Base-by-base conservation (phyloP, 2,113 vertebrate genomes). In the Pangasianodon gigas region DNA sequence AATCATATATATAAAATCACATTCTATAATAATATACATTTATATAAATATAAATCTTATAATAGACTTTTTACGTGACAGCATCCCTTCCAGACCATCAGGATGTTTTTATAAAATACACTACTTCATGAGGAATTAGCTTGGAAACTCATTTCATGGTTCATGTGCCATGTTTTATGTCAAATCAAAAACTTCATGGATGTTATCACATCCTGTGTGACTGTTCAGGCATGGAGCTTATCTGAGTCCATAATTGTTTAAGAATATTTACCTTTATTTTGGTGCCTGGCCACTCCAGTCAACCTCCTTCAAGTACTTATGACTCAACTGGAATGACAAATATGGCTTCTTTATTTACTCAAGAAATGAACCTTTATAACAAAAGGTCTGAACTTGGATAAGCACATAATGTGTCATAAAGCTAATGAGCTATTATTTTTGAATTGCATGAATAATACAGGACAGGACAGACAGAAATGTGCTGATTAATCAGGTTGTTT, bases 241-340 rank as follows among this genome's bases (percentile, higher is more conserved):
- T 79, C 84, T 75, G 32, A 80, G 2, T 41, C n/a, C 13, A 6
- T 85, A 79, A 79, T n/a, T 8, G 58, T 37, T 19, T 62, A 51
- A 29, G 18, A 52, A 54, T 52, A 86, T 80, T 89, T 77, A 86
- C 46, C 14, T 86, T 85, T 7, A 86, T 77, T 85, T 29, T 89
- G 58, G 74, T 65, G 56, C 77, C 58, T n/a, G 21, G 46, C 46
- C n/a, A n/a, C 44, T 37, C 83, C 88, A 89, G 24, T 37, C 54
- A 32, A 58, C 52, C 46, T 62, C 37, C 4, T 3, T 37, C 56
- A 52, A 54, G 37, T 54, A 6, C 58, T 67, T 67, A 62, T 84
- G 69, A 85, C n/a, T 46, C 88, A 85, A 69, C 82, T 26, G 32
- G 37, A 26, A 58, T 52, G 24, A 51, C 65, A 84, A 4, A 84